These are phyloP conservation scores for Herminia tarsipennalis DNA, from an alignment of 2,888 invertebrate species.

Conservation along the genomic window DNA sequence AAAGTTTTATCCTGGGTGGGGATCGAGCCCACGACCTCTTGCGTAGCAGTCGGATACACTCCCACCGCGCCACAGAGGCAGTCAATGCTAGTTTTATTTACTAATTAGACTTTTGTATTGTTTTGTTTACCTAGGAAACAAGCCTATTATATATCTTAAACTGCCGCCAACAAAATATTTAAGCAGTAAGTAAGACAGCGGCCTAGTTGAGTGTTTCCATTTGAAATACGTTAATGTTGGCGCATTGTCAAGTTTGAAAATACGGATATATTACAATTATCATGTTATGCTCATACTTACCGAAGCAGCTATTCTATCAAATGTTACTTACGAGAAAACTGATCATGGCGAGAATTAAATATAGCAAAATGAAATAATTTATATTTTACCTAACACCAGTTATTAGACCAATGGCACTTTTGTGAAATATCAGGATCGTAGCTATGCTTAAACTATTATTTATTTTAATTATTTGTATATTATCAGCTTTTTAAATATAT, in stretches of 20 bases:
- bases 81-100: too few species aligned
- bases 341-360: constrained; percentile 16
- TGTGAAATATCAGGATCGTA: constrained; percentile 39
- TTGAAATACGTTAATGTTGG: constrained; percentile 57
- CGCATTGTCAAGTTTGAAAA: constrained; percentile 69
- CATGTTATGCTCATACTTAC: constrained; percentile 33
- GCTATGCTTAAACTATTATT: constrained; percentile 14
- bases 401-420: constrained; percentile 43
- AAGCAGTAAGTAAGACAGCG: background rate
- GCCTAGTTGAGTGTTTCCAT: constrained; percentile 28
- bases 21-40: too few species aligned
- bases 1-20: too few species aligned
- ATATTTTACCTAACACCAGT: constrained; percentile 31
- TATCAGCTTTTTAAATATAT: background rate
- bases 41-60: too few species aligned
- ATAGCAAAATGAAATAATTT: constrained; percentile 21
- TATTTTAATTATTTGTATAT: background rate
- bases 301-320: constrained; percentile 33
- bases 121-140: too few species aligned
- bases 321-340: constrained; percentile 16
- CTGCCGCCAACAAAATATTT: too few species aligned
- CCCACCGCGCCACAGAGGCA: too few species aligned
- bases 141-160: too few species aligned
- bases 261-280: constrained; percentile 29
- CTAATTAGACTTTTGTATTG: too few species aligned